Evolutionary conservation across 2,888 invertebrate species (phyloP).

Genomic region (Hedya salicella): DNA sequence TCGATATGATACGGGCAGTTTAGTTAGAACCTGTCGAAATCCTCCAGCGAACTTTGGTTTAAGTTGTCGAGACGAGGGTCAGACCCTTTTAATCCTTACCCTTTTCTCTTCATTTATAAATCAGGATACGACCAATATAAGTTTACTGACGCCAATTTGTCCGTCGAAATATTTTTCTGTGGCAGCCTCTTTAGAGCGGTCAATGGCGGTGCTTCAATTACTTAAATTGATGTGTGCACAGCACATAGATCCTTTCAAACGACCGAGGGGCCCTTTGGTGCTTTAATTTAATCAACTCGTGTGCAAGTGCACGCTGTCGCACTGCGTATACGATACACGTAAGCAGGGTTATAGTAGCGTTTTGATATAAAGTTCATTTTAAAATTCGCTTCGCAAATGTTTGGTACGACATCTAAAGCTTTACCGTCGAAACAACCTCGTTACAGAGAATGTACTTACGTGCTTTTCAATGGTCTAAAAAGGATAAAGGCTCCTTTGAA

Average conservation of each 20-base stretch:
- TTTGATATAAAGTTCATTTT: constrained; percentile 2
- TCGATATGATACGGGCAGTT: constrained; percentile 57
- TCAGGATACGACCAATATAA: constrained; percentile 38
- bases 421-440: constrained; percentile 35
- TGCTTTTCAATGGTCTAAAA: constrained; percentile 32
- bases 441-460: constrained; percentile 29
- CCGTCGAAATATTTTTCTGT: constrained; percentile 41
- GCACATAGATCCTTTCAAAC: constrained; percentile 74
- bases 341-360: constrained; percentile 10
- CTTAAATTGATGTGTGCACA: constrained; percentile 79
- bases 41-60: constrained; percentile 43
- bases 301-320: constrained; percentile 32
- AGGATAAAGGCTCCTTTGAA: constrained; percentile 33
- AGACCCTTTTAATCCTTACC: constrained; percentile 30
- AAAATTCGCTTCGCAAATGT: constrained; percentile 14
- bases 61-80: constrained; percentile 23
- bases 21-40: constrained; percentile 48
- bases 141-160: constrained; percentile 41
- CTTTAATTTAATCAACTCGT: constrained; percentile 75
- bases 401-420: constrained; percentile 7
- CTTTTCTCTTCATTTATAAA: constrained; percentile 25
- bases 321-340: neutral
- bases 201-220: constrained; percentile 66
- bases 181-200: constrained; percentile 39
- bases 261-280: constrained; percentile 66